Percentiles rank a stretch among this genome's conserved stretches.
Conservation (phyloP, 2,888 invertebrate genomes). For the Drosophila neonasuta region DNA sequence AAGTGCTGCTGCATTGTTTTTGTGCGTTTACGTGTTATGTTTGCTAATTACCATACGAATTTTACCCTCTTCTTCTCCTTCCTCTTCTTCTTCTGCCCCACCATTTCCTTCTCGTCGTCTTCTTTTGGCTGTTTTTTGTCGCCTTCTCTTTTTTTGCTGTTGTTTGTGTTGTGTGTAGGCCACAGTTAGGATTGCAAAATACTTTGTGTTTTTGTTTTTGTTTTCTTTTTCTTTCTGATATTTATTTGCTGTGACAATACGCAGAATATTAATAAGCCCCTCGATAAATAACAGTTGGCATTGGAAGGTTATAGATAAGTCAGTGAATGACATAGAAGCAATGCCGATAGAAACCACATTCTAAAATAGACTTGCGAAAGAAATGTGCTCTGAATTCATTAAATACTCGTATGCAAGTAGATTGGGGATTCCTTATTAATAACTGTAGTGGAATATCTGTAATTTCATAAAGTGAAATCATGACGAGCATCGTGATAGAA, state of each 20-base stretch:
- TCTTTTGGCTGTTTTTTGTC: neutral
- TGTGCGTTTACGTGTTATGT: constrained; percentile 41
- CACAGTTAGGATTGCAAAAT: constrained; percentile 44
- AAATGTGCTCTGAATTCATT: too few species aligned
- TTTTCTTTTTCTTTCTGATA: constrained; percentile 1
- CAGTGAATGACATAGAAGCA: constrained; percentile 4
- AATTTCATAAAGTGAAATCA: too few species aligned
- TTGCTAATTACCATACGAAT: constrained; percentile 38
- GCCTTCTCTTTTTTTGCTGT: neutral
- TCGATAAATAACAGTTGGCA: constrained; percentile 24
- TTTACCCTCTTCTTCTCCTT: constrained; percentile 6
- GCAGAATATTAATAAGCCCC: constrained; percentile 46
- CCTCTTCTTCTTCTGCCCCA: neutral
- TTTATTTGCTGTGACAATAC: constrained; percentile 26
- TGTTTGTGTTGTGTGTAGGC: constrained; percentile 29
- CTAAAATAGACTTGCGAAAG: neutral
- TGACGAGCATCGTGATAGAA: too few species aligned
- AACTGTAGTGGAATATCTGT: too few species aligned
- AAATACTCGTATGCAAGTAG: too few species aligned
- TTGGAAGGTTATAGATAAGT: constrained; percentile 20
- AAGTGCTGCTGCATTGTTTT: constrained; percentile 27
- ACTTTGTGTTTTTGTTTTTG: constrained; percentile 10
- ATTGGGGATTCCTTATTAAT: too few species aligned
- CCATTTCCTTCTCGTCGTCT: neutral
- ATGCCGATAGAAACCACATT: neutral